Percentiles rank a stretch among this genome's conserved stretches.
These are phyloP conservation scores for Fragum sueziense DNA, from an alignment of 2,888 invertebrate genomes.

Conservation along the genomic window DNA sequence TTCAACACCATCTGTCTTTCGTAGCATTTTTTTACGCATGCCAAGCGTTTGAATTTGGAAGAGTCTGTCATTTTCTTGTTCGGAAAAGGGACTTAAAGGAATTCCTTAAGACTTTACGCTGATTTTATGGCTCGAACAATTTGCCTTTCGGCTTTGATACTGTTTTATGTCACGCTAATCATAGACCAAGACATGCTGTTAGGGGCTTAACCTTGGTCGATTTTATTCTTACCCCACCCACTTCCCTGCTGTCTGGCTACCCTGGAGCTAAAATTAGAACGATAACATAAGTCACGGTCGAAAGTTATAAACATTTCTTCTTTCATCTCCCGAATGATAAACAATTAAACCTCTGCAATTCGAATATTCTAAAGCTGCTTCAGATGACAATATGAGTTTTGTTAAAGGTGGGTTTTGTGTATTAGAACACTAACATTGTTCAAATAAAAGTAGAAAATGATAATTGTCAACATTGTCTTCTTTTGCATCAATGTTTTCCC, in stretches of 20 bases:
- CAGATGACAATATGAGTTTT: too few species aligned
- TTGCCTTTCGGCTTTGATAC: slow-evolving; percentile 31
- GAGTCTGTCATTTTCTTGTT: too few species aligned
- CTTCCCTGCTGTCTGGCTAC: background rate
- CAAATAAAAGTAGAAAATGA: background rate
- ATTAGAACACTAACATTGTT: too few species aligned
- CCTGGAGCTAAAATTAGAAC: background rate
- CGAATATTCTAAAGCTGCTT: too few species aligned
- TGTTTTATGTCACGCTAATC: slow-evolving; percentile 27
- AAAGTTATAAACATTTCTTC: too few species aligned
- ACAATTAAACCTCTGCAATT: too few species aligned
- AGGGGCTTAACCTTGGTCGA: background rate
- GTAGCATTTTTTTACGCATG: too few species aligned
- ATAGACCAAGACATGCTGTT: background rate
- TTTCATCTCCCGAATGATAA: too few species aligned
- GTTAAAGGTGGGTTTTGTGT: too few species aligned
- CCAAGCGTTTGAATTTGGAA: too few species aligned
- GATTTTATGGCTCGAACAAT: slow-evolving; percentile 24
- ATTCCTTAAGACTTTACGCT: slow-evolving; percentile 20
- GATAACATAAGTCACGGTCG: slow-evolving; percentile 1
- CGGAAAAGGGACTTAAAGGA: too few species aligned
- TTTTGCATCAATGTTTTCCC: background rate
- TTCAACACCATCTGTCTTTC: too few species aligned
- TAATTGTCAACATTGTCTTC: background rate
- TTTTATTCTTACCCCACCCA: background rate